Conservation (phyloP, 1,140 invertebrate species). For the Tribolium madens region DNA sequence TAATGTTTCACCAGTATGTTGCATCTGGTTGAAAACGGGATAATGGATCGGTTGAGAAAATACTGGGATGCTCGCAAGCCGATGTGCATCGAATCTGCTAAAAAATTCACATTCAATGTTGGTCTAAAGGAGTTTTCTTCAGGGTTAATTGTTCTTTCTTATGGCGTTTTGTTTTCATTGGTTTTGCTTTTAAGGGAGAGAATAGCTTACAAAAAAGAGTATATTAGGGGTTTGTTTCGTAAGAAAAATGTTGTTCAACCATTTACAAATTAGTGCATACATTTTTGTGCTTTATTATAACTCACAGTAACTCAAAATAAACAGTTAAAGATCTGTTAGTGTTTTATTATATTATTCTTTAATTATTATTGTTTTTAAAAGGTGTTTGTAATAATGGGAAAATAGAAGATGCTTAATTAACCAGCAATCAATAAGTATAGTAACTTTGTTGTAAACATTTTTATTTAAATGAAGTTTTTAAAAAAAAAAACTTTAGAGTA, state of each 20-base stretch:
- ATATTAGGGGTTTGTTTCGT: background rate
- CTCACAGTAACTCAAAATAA: too few species aligned
- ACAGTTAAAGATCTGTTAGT: too few species aligned
- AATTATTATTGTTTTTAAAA: too few species aligned
- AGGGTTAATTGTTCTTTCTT: conserved; percentile 25
- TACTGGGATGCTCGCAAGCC: conserved; percentile 47
- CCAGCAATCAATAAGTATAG: too few species aligned
- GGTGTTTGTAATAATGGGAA: too few species aligned
- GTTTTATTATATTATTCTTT: too few species aligned
- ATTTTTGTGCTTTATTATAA: too few species aligned
- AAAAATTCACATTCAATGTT: conserved; percentile 19
- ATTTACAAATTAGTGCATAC: background rate
- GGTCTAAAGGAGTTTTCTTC: conserved; percentile 45
- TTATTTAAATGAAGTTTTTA: too few species aligned
- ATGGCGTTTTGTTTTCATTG: conserved; percentile 28
- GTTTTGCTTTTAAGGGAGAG: conserved; percentile 30
- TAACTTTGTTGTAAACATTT: too few species aligned
- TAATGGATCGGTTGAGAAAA: conserved; percentile 40
- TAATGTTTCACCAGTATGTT: conserved; percentile 39
- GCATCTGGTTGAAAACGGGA: conserved; percentile 33
- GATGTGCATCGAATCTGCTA: conserved; percentile 8
- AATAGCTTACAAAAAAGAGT: background rate
- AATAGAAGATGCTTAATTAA: too few species aligned
- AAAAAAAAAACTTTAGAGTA: too few species aligned
- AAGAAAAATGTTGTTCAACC: background rate